Evolutionary conservation across 2,888 invertebrate genomes (phyloP).

Genomic region (Platycheirus rosarum): DNA sequence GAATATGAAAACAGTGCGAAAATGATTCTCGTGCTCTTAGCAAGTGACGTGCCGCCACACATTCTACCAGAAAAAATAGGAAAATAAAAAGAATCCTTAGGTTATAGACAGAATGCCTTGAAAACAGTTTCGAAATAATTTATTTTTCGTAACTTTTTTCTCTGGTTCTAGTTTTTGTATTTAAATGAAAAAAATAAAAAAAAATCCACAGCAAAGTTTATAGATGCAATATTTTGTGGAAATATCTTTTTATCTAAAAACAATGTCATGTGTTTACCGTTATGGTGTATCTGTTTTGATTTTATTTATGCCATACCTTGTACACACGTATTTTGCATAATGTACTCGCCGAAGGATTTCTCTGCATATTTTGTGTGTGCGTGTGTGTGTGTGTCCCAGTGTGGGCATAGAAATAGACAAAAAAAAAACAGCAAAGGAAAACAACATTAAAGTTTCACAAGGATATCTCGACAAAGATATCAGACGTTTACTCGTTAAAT

Average conservation of each 20-base stretch:
- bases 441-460: constrained; percentile 37
- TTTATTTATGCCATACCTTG: constrained; percentile 58
- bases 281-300: constrained; percentile 46
- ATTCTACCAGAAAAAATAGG: background rate
- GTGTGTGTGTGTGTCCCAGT: background rate
- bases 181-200: too few relatives aligned
- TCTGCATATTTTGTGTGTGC: background rate
- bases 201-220: background rate
- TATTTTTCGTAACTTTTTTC: constrained; percentile 1
- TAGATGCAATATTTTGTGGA: constrained; percentile 16
- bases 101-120: background rate
- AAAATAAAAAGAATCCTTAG: background rate
- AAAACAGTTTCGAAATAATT: background rate
- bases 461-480: constrained; percentile 43
- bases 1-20: background rate
- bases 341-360: constrained; percentile 6
- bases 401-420: background rate
- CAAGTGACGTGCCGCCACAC: constrained; percentile 1
- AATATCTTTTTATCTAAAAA: constrained; percentile 28
- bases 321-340: constrained; percentile 51
- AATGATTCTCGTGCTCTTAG: background rate
- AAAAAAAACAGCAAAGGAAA: constrained; percentile 1
- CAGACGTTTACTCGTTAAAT: constrained; percentile 54
- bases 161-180: background rate
- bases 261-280: constrained; percentile 38